A percentile compares a stretch with the other conserved stretches of the same genome.
These are phyloP conservation scores for Polypedilum pembai DNA, from an alignment of 1,140 invertebrate genomes.

Conservation along the genomic window DNA sequence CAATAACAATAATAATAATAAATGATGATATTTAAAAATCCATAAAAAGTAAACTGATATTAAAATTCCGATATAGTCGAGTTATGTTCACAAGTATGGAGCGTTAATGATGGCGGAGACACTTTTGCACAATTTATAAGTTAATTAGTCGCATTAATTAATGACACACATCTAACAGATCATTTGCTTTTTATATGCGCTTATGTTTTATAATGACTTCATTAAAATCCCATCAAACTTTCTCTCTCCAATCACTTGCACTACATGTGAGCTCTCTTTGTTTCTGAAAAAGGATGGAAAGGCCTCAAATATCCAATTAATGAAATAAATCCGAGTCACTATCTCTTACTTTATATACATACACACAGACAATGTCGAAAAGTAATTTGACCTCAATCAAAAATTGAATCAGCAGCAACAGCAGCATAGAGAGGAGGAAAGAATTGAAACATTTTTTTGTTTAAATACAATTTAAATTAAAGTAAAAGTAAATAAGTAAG, in stretches of 20 bases:
- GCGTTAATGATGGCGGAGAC: neutral
- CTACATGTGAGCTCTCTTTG: neutral
- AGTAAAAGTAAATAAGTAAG: neutral
- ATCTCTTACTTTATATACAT: neutral
- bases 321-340: constrained; percentile 15
- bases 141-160: neutral
- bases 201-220: neutral
- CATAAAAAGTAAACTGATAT: constrained; percentile 3
- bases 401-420: neutral
- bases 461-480: too few relatives aligned
- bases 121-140: neutral
- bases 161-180: neutral
- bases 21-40: constrained; percentile 19
- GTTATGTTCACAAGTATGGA: neutral
- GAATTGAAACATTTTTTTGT: neutral
- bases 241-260: neutral
- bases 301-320: constrained; percentile 12
- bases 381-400: constrained; percentile 18
- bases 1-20: neutral
- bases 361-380: neutral
- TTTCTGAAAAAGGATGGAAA: neutral
- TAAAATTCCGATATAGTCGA: constrained; percentile 18
- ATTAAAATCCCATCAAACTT: neutral
- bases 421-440: neutral
- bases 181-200: neutral